Base-by-base conservation (phyloP, 2,888 invertebrate species). In the Empis stercorea region DNA sequence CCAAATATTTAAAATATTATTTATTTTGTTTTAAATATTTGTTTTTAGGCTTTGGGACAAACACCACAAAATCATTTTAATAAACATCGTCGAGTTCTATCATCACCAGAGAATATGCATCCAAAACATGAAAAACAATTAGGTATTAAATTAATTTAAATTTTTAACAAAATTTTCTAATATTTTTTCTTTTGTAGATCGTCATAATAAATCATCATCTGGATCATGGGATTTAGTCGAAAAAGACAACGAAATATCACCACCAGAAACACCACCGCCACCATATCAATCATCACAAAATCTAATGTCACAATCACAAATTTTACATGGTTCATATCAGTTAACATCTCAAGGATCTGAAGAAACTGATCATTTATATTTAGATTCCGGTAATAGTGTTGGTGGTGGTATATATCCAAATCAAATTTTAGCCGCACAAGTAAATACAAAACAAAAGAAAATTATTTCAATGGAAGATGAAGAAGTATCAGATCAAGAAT, bases 401-500 rank as follows among this genome's bases (percentile, higher is more conserved):
- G 10, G 49, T 37, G 50, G 54, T 47, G 53, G 54, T 52, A 27
- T 42, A 36, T 50, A 60, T 61, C 62, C 61, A 58, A 62, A 55
- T 44, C 65, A 62, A 54, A 64, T 65, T 48, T 58, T 62, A 32
- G 63, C 65, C 32, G 63, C 65, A 30, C 66, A 66, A 53, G 57
- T 63, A 7, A 62, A 59, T 51, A 58, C 61, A 41, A 60, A 61
- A 3, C 87, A 87, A 62, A 78, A 84, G 63, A 82, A 84, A 41
- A 93, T 94, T 49, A 89, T 94, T 60, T 91, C 91, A 14, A 93
- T 94, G 88, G 94, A 95, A 65, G 94, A 94, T 62, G 94, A 94
- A 61, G 93, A 93, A 59, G 82, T 87, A 52, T 88, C 89, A 1
- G 87, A 89, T 59, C 84, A 86, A 58, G 88, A 89, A 70, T 80